Base-by-base conservation (phyloP, 2,797 vertebrate species). In the Mormyrops boulengeri region DNA sequence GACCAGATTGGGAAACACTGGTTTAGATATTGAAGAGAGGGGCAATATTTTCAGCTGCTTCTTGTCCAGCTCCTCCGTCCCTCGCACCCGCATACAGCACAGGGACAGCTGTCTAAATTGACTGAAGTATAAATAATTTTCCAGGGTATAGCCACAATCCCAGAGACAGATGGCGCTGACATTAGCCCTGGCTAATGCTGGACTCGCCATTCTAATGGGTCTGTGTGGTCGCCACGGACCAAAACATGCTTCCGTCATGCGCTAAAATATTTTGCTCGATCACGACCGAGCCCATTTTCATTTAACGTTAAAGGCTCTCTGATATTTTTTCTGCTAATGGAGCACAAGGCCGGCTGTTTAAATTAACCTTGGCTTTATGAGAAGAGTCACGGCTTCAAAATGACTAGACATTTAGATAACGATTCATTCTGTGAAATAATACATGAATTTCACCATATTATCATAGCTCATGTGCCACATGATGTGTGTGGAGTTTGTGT, bases 121-220 rank as follows among this genome's bases (percentile, higher is more conserved):
- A 87, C 89, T 52, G 47, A 55, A 87, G 84, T 73, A 73, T 77
- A 77, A 57, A 85, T 49, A 87, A 89, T 88, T 66, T 66, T 89
- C 88, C 53, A 52, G 73, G 86, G 88, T 57, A 73, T 52, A 86
- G 57, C 66, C 4, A 26, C 69, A 50, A 66, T 6, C 14, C 26
- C 41, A 26, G 41, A 89, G 82, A 88, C 91, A 89, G 55, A 90
- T 87, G 89, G 82, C 49, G 77, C 22, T 57, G 8, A 57, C 55
- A 47, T 85, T 38, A 50, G 55, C 80, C 38, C 34, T n/a, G 17
- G 80, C 19, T 53, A 14, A 88, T 50, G 69, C 49, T 11, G 6
- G 34, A 80, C 60, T 5, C 12, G 38, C 30, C 88, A 30, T 47
- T 17, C 38, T 2, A n/a, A 5, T 34, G 12, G 30, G 8, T 19